These are phyloP conservation scores for Cricetomys ansorgei DNA, from an alignment of 2,113 vertebrate genomes.

Conservation along the genomic window DNA sequence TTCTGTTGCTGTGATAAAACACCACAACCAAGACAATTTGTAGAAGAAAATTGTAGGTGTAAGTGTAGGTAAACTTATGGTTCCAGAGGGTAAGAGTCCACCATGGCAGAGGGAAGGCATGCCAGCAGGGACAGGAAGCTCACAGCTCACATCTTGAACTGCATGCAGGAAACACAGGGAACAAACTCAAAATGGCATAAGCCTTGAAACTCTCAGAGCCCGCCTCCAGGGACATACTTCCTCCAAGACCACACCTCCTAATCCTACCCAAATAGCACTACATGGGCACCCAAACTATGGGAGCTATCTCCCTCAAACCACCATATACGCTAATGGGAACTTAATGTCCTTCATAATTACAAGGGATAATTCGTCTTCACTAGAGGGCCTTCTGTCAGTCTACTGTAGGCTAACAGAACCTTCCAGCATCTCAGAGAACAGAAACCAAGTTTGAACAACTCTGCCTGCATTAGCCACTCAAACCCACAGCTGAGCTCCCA, in stretches of 20 bases:
- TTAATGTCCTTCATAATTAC: neutral
- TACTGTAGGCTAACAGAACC: neutral
- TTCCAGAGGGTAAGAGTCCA: too few relatives aligned
- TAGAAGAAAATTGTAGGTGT: too few relatives aligned
- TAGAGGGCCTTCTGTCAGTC: neutral
- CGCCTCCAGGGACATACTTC: neutral
- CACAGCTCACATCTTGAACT: neutral
- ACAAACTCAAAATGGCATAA: neutral
- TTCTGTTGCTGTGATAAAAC: neutral
- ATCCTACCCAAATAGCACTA: neutral
- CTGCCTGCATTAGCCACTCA: too few relatives aligned
- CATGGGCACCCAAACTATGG: neutral
- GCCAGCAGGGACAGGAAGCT: neutral
- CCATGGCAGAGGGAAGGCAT: neutral
- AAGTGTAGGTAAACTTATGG: neutral
- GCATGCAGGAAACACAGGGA: neutral
- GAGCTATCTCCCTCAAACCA: neutral
- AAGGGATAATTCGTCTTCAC: neutral
- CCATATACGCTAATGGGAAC: neutral
- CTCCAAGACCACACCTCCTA: neutral
- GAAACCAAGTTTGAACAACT: neutral
- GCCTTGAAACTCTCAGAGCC: neutral
- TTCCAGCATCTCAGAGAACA: neutral
- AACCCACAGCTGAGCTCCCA: neutral
- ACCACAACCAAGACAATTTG: neutral